Base-by-base conservation (phyloP, 2,797 vertebrate species). In the Caiman crocodilus region DNA sequence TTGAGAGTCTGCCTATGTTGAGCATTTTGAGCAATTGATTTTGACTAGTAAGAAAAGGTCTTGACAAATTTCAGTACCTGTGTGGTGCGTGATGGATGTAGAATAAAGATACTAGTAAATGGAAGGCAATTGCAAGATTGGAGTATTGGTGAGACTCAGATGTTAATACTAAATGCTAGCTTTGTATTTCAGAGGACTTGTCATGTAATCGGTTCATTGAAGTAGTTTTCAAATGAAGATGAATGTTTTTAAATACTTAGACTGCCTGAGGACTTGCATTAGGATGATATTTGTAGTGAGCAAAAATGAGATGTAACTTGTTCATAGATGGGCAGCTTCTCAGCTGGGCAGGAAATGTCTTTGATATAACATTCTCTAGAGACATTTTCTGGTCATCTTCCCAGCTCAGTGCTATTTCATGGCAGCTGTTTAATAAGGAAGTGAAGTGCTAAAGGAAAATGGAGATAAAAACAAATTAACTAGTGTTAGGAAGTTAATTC, bases 401-500 rank as follows among this genome's bases (percentile, higher is more conserved):
- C 96, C 96, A 87, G 93, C 93, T 96, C 91, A 81, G 92, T 94
- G 81, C 93, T 96, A 3, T 94, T 97, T 92, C 92, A 71, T 94
- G 84, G 96, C 95, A 97, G 96, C 94, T 96, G 94, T 94, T 97
- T 96, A 96, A 96, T 92, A 93, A 96, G 96, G 96, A 97, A 97
- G 96, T 96, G 93, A 96, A 97, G 96, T 94, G 32, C 93, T 81
- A 50, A 80, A 87, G 91, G 93, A 96, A 94, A 95, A 96, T 82
- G 65, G 91, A 91, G 93, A 94, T 96, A 96, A 95, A 97, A 96
- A 96, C 93, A 97, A 97, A 97, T 94, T 94, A 96, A 90, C 90
- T 90, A 93, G 92, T 97, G 95, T 96, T 96, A 95, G 93, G 42
- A 96, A 94, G 92, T 95, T 96, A 97, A 96, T 97, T 97, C 95